Evolutionary conservation across 2,113 vertebrate genomes (phyloP), one percentile per base, ranked within the genome.

Genomic region (Microcebus jonahi): DNA sequence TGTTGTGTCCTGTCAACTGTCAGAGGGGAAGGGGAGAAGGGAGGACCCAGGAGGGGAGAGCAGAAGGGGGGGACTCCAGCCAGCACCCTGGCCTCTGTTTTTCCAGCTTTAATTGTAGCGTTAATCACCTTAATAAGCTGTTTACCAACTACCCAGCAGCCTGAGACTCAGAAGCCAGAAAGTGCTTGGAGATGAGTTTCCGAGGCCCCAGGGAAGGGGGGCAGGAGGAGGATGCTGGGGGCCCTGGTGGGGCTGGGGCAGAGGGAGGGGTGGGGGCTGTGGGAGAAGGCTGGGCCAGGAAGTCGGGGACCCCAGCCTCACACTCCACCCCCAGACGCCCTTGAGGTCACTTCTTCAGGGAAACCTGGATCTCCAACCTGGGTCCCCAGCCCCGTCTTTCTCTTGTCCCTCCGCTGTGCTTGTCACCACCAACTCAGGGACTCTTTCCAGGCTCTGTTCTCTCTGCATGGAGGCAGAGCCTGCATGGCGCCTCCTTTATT

Each of bases 71-170:
- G 39, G 36, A 42, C 95, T 80, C 65, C 88, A 91, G 68, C 90
- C 76, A 88, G 96, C 94, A 97, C 70, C 95, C 70, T 31, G 92
- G 97, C 70, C 97, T 92, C 96, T 97, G 97, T 87, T 98, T 96
- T 71, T 95, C 61, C 0, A 96, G 91, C 95, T 95, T 96, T 98
- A 97, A 98, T 96, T 98, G 97, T 97, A 97, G 55, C 1, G 95
- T 97, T 95, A 97, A 86, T 96, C 97, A 89, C 92, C 83, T 96
- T 97, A 98, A 97, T 95, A 97, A 45, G 97, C 97, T 97, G 98
- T 98, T 95, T 97, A 98, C 97, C 95, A 97, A 73, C 73, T 95
- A 95, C 84, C 93, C 75, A 61, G 85, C 95, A 93, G 95, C 97
- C 91, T 59, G 91, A 89, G 97, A 77, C 89, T 79, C 27, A 91